A percentile compares a stretch with the other conserved stretches of the same genome.
Conservation (phyloP, 2,797 vertebrate genomes). For the Tokudaia muenninki region DNA sequence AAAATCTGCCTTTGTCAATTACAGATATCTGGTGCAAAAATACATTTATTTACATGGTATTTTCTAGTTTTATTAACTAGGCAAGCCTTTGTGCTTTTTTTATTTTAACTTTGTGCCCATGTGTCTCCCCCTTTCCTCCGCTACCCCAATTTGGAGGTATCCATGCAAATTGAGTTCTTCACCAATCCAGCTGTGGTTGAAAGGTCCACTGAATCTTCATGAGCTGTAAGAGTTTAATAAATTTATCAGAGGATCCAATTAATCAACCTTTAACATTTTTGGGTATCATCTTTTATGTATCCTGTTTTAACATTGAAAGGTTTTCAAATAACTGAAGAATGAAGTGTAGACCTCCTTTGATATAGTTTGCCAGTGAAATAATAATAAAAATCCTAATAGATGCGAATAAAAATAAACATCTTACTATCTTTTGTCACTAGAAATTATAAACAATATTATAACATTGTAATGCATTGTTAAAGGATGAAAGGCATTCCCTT, state of each 20-base stretch:
- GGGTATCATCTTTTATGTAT: neutral
- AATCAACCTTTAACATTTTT: slow-evolving; percentile 12
- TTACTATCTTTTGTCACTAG: neutral
- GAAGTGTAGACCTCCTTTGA: neutral
- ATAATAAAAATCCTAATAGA: neutral
- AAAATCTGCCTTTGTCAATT: neutral
- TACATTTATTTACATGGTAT: neutral
- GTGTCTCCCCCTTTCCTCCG: too few species aligned
- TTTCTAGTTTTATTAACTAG: slow-evolving; percentile 4
- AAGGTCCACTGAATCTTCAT: neutral
- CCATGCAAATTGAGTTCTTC: neutral
- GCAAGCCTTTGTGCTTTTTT: neutral
- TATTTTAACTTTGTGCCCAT: neutral
- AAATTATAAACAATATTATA: neutral
- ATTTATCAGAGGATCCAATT: neutral
- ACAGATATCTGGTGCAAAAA: neutral
- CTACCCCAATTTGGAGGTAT: neutral
- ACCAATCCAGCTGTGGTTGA: neutral
- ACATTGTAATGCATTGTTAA: neutral
- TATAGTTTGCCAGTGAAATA: neutral
- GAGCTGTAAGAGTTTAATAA: neutral
- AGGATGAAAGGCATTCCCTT: slow-evolving; percentile 5
- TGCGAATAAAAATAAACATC: neutral
- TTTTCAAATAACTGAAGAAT: neutral
- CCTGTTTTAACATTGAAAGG: slow-evolving; percentile 35